phyloP scores from a whole-genome alignment of 2,888 invertebrate genomes.

The Zeuzera pyrina region DNA sequence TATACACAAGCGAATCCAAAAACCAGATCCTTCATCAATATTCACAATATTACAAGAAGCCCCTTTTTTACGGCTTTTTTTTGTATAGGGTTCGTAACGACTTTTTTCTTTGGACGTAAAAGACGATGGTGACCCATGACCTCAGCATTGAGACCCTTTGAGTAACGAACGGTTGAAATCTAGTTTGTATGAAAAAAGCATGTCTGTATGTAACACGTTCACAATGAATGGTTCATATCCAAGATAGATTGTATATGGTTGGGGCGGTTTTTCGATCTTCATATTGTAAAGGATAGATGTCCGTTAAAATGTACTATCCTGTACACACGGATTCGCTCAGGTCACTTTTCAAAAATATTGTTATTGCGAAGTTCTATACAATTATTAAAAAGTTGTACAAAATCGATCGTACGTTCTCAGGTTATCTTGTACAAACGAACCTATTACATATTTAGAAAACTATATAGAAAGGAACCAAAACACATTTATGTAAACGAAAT shows the following conservation, averaged over 20 bases:
- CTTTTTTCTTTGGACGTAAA: slow-evolving; percentile 59
- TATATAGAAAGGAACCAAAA: no score
- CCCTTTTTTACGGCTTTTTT: slow-evolving; percentile 60
- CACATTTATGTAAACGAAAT: no score
- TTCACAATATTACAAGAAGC: slow-evolving; percentile 69
- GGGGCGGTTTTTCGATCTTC: slow-evolving; percentile 27
- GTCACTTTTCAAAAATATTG: no score
- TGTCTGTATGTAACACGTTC: slow-evolving; percentile 38
- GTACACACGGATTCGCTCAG: no score
- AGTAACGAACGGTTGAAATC: slow-evolving; percentile 48
- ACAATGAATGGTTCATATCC: slow-evolving; percentile 37
- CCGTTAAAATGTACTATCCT: no score
- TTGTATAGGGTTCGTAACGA: slow-evolving; percentile 55
- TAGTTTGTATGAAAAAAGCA: slow-evolving; percentile 63
- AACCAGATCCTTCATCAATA: slow-evolving; percentile 73
- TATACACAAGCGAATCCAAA: slow-evolving; percentile 43
- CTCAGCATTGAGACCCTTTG: slow-evolving; percentile 45
- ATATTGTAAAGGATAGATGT: slow-evolving; percentile 1
- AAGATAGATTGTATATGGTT: slow-evolving; percentile 42
- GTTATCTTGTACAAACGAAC: no score
- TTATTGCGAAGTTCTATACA: no score
- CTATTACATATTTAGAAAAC: no score
- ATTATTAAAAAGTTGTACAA: no score
- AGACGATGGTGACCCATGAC: slow-evolving; percentile 66
- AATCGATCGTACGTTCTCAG: no score